Evolutionary conservation across 2,888 invertebrate species (phyloP), one percentile per base, ranked within the genome.

Genomic region (Toxonevra muliebris): DNA sequence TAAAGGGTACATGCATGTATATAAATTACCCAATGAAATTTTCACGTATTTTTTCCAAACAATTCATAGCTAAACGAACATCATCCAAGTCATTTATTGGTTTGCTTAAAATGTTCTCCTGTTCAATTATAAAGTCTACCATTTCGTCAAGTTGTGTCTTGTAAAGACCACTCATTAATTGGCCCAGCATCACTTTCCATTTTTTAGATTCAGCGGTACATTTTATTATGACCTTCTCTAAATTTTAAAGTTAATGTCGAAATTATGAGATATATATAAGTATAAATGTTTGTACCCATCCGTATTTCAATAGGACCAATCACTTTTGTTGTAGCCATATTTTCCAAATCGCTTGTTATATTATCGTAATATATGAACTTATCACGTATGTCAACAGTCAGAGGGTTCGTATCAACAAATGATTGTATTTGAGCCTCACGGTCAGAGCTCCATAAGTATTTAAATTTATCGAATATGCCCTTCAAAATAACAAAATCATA

Each of bases 61-160:
- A 93, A 76, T 89, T 85, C 94, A 96, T 95, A 1, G 93, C 93
- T 40, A 92, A 82, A 76, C 94, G 89, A 61, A 93, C 93, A 76
- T 93, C 92, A 74, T 93, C 92, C 71, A 93, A 86, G 83, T 94
- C 93, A 76, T 91, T 91, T 41, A 95, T 90, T 30, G 89, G 89
- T 74, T 91, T 90, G 11, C 85, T 82, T 76, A 94, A 86, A 40
- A 90, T 88, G 78, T 91, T 93, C 82, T 90, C 90, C 73, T 92
- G 90, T 15, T 91, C 91, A 30, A 90, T 89, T 54, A 95, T 93
- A 76, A 95, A 95, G 65, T 91, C 91, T 73, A 90, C 89, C 79
- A 94, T 88, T 77, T 88, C 89, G 68, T 87, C 87, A 54, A 94
- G 87, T 71, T 92, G 90, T 59, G 88, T 88, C 76, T 90, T 91